Evolutionary conservation across 2,888 invertebrate species (phyloP).

Genomic region (Synergus japonicus): DNA sequence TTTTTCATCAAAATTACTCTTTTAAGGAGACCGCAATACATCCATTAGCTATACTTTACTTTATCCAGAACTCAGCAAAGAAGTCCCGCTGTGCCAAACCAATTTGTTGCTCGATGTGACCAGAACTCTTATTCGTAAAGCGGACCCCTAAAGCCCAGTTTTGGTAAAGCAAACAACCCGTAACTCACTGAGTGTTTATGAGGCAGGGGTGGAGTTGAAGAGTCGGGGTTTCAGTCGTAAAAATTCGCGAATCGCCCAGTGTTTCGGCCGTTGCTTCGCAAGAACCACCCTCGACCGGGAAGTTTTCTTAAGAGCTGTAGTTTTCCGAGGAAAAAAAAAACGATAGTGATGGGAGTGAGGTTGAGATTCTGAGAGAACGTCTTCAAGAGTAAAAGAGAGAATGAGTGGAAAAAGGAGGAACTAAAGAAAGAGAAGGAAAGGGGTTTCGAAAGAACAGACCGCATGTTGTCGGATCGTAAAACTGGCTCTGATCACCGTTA

Average conservation of each 20-base stretch:
- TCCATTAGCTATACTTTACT: slow-evolving; percentile 2
- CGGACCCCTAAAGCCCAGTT: slow-evolving; percentile 66
- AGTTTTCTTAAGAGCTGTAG: slow-evolving; percentile 61
- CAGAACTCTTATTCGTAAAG: slow-evolving; percentile 23
- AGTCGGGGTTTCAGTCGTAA: slow-evolving; percentile 65
- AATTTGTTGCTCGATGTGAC: slow-evolving; percentile 32
- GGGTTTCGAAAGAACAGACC: slow-evolving; percentile 57
- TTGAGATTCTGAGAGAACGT: slow-evolving; percentile 44
- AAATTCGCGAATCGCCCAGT: slow-evolving; percentile 70
- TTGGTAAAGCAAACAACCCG: slow-evolving; percentile 73
- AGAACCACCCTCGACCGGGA: slow-evolving; percentile 58
- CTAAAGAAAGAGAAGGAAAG: slow-evolving; percentile 39
- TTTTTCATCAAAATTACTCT: neutral
- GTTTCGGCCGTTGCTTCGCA: slow-evolving; percentile 66
- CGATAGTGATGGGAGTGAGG: slow-evolving; percentile 45
- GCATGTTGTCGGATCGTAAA: slow-evolving; percentile 76
- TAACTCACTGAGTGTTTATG: slow-evolving; percentile 76
- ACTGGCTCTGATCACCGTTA: slow-evolving; percentile 76
- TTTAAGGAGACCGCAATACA: neutral
- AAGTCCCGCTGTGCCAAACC: slow-evolving; percentile 19
- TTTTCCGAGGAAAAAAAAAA: slow-evolving; percentile 53
- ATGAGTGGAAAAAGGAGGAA: slow-evolving; percentile 31
- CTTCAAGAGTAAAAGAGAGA: slow-evolving; percentile 44
- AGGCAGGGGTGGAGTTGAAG: slow-evolving; percentile 53
- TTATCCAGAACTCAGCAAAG: neutral